Evolutionary conservation across 2,113 vertebrate genomes (phyloP).

Genomic region (Lagopus leucura): DNA sequence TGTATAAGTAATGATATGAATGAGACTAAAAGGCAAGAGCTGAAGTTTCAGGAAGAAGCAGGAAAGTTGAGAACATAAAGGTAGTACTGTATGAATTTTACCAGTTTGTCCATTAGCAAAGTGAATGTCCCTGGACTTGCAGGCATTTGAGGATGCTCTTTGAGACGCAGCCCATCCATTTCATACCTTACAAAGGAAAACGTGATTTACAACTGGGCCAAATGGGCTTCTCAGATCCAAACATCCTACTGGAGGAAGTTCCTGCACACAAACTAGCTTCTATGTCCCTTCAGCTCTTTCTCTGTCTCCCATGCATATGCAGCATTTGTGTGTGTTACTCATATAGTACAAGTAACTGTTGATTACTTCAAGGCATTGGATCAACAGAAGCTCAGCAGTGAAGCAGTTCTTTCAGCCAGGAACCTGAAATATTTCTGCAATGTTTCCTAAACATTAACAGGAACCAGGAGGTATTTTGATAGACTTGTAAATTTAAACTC

Average conservation of each 20-base stretch:
- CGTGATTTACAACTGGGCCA: background rate
- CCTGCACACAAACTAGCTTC: background rate
- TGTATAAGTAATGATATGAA: background rate
- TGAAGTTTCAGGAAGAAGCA: background rate
- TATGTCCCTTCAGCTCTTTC: background rate
- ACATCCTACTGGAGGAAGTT: background rate
- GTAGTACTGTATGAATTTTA: background rate
- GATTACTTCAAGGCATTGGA: slow-evolving; percentile 44
- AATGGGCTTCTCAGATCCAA: background rate
- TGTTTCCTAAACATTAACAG: slow-evolving; percentile 80
- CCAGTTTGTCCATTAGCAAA: background rate
- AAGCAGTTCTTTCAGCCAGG: slow-evolving; percentile 51
- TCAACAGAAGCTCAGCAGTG: slow-evolving; percentile 41
- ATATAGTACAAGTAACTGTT: background rate
- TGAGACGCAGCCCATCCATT: background rate
- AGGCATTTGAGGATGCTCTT: background rate
- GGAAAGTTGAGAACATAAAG: fast-evolving
- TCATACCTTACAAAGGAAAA: background rate
- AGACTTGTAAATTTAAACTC: slow-evolving; percentile 81
- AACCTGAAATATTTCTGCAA: slow-evolving; percentile 79
- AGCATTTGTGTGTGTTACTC: background rate
- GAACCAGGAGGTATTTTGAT: slow-evolving; percentile 82
- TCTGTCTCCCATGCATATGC: background rate
- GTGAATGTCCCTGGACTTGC: background rate
- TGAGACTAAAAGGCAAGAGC: background rate